Evolutionary conservation across 2,888 invertebrate species (phyloP), one percentile per base, ranked within the genome.

Genomic region (Drosophila limbata): DNA sequence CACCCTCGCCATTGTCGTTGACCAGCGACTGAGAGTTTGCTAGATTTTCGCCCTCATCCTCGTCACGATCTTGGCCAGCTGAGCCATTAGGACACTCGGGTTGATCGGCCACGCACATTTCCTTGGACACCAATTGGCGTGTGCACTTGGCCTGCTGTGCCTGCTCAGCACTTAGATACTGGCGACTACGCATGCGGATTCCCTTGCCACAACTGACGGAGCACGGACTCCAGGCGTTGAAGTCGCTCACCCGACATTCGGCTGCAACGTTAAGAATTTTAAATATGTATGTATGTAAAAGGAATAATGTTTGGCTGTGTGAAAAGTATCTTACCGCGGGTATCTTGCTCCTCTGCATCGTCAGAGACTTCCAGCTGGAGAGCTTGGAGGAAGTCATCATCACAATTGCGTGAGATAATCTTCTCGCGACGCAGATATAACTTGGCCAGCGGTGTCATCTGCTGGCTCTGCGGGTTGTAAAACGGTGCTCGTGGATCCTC

Each of bases 401-500:
- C 96, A 88, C 97, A 98, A 63, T 95, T 94, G 87, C 95, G 95
- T 17, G 96, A 94, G 68, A 97, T 94, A 25, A 97, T 93, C 83
- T 95, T 94, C 78, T 96, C 96, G 64, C 98, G 92, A 15, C 94
- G 95, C 55, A 99, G 93, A 86, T 96, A 95, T 2, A 99, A 94
- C 33, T 94, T 94, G 0, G 99, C 99, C 91, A 99, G 92, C 0
- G 99, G 97, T 39, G 95, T 94, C 94, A 99, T 96, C 59, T 94
- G 94, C 21, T 91, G 87, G 3, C 93, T 93, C 3, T 93, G 92
- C 0, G 96, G 95, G 90, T 97, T 95, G 93, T 97, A 98, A 93
- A 99, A 99, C 0, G 99, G 99, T 0, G 98, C 96, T 69, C 96
- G 94, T 0, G 96, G 96, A 93, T 98, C 97, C 92, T 97, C 97